Evolutionary conservation across 2,888 invertebrate species (phyloP), one percentile per base, ranked within the genome.

Genomic region (Acleris emargana): DNA sequence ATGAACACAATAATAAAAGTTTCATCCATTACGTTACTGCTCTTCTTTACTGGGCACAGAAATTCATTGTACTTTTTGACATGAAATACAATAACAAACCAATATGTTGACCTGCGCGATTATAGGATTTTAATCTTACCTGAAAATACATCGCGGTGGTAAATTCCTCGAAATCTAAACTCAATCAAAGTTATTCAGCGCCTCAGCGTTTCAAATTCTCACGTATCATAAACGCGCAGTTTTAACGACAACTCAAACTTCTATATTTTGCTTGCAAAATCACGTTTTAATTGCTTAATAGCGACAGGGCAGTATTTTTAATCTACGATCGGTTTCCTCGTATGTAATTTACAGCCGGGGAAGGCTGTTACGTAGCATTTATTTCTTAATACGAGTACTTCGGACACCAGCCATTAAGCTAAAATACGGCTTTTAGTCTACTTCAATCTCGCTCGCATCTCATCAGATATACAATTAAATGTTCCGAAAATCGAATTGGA

Each of bases 401-500:
- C 69, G 77, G 71, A 77, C 76, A 75, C 75, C 69, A 69, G 72
- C 71, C 73, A 81, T 85, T 79, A 83, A 84, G 72, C 71, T 82
- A 78, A 84, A 82, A 84, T 85, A 86, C 77, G 74, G 70, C 78
- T 77, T 76, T 79, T 77, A 79, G 71, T 72, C 75, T 78, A 74
- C 74, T 81, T 77, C 76, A 80, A 84, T 82, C 75, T 78, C 62
- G 50, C 72, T 64, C 73, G 51, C 72, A 82, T 80, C 77, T 77
- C 79, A 81, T 80, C 79, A 73, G 73, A 73, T 73, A 69, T 72
- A 79, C 81, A 79, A 79, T 80, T 79, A 85, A 79, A 80, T 76
- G 77, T 72, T 79, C 81, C 78, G 78, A 85, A 82, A 81, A 78
- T 77, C 75, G 74, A 85, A 82, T 83, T 78, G 77, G 78, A 83